Evolutionary conservation across 2,113 vertebrate species (phyloP).

Genomic region (Hepsetus odoe): DNA sequence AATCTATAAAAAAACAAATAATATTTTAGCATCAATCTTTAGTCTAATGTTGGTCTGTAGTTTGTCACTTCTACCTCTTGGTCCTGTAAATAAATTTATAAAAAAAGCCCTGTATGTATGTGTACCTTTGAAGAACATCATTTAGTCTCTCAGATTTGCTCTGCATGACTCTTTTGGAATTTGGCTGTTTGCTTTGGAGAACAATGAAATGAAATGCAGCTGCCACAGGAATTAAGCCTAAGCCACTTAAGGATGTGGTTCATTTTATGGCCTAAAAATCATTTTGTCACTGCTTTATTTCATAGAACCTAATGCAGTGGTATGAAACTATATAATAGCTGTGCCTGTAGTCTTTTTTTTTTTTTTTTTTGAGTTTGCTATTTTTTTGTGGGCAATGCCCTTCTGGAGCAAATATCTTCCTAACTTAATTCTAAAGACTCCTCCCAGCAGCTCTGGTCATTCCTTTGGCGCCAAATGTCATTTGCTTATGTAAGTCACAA

Average conservation of each 20-base stretch:
- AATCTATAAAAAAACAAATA: no score
- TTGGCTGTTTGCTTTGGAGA: constrained; percentile 13
- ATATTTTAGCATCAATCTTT: no score
- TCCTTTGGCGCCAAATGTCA: not conserved
- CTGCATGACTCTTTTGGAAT: not conserved
- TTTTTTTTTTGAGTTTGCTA: not conserved
- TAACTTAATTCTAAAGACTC: not conserved
- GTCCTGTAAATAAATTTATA: no score
- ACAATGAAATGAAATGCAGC: not conserved
- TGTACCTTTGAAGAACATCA: no score
- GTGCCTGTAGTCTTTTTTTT: not conserved
- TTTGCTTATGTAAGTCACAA: not conserved
- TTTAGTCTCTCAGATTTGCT: no score
- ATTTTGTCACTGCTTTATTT: constrained; percentile 16
- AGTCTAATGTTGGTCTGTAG: no score
- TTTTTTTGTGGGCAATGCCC: not conserved
- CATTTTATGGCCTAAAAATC: not conserved
- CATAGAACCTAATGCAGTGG: not conserved
- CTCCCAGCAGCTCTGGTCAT: not conserved
- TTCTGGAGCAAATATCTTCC: not conserved
- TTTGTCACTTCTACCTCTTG: no score
- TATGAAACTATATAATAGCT: not conserved
- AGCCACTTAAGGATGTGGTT: constrained; percentile 2
- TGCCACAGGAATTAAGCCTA: not conserved
- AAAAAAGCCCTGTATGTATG: no score